Evolutionary conservation across 2,888 invertebrate genomes (phyloP).

Genomic region (Tachina fera): DNA sequence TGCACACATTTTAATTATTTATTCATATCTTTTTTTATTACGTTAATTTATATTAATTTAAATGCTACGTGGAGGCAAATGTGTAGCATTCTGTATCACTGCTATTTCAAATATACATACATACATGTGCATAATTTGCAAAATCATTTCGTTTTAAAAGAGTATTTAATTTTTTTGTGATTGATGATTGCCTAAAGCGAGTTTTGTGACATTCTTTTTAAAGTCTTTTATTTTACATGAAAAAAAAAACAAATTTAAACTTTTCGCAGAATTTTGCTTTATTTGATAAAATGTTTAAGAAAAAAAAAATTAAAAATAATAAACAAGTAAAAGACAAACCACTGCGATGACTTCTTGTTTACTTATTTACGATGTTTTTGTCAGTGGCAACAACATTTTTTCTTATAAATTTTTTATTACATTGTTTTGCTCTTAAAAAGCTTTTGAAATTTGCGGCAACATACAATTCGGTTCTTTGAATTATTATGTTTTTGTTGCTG

Average conservation of each 20-base stretch:
- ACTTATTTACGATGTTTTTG: neutral
- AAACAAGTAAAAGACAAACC: conserved; percentile 26
- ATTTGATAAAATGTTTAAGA: neutral
- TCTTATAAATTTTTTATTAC: neutral
- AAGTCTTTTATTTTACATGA: neutral
- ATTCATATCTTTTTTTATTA: neutral
- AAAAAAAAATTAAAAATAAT: conserved; percentile 22
- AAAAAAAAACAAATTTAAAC: neutral
- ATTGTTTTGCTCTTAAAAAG: conserved; percentile 4
- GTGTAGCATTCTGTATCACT: conserved; percentile 30
- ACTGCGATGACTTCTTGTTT: conserved; percentile 28
- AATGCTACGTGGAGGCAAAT: conserved; percentile 43
- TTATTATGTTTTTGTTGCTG: neutral
- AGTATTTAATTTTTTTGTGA: conserved; percentile 2
- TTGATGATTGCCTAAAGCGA: neutral
- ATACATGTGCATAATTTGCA: conserved; percentile 13
- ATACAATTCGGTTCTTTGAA: conserved; percentile 14
- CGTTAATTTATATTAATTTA: conserved; percentile 52
- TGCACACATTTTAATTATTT: neutral
- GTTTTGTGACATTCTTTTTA: neutral
- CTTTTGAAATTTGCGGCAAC: conserved; percentile 18
- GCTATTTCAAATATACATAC: conserved; percentile 31
- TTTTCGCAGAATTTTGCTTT: neutral
- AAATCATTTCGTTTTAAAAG: conserved; percentile 1
- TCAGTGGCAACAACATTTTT: conserved; percentile 3